Evolutionary conservation across 2,113 vertebrate genomes (phyloP), one percentile per base, ranked within the genome.

Genomic region (Pyxicephalus adspersus): DNA sequence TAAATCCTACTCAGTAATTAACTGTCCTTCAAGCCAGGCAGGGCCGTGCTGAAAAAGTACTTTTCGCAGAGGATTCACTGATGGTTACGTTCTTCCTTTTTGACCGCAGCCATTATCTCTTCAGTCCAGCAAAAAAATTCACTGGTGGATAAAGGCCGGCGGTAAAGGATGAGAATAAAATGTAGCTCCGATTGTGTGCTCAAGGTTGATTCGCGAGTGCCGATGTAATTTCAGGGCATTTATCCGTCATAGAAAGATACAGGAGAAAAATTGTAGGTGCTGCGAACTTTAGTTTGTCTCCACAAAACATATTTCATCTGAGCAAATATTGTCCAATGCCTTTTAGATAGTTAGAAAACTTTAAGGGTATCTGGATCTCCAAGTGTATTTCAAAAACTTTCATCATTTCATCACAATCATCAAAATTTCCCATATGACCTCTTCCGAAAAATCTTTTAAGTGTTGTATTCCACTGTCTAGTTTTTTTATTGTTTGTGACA

Each of bases 241-340:
- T 67, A 79, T 67, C 65, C 64, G 70, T 79, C 65, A 70, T 79
- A 79, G 19, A 51, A 70, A 79, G 31, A 57, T 45, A 67, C 31
- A 58, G 52, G n/a, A 61, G 76, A 79, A 70, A 79, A 61, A 79
- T 79, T 60, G 77, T 31, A 26, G 54, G 22, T 19, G 68, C 54
- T 25, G 18, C 23, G 28, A 20, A 79, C 55, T 34, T 79, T 55
- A 60, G 68, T 79, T 29, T 79, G 55, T 79, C 77, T 79, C 77
- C 17, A 70, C 77, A 79, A 79, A 79, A 70, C 65, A 23, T 79
- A 79, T 79, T 79, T 79, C 58, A 79, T 70, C 65, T 70, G 55
- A 15, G 25, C 65, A 79, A 60, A 68, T 34, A 50, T 66, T 68
- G 52, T 68, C 28, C 54, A 58, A 78, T 26, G 66, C 51, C 3